A percentile compares a stretch with the other conserved stretches of the same genome.
These are phyloP conservation scores for Lycaon pictus DNA, from an alignment of 2,113 vertebrate species.

Conservation along the genomic window DNA sequence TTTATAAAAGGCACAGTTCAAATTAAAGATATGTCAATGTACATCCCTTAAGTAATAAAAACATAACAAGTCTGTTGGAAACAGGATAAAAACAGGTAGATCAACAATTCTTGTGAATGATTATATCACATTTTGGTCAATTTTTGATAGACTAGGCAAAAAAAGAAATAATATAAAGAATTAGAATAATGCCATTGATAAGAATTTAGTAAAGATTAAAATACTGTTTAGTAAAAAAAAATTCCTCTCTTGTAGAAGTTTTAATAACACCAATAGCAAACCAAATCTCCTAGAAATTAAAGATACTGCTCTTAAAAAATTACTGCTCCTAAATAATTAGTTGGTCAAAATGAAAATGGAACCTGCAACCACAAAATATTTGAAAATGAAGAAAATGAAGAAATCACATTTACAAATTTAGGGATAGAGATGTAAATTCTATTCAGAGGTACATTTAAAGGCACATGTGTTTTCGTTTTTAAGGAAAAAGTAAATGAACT, in stretches of 20 bases:
- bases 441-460: background rate
- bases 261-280: background rate
- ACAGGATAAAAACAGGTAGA: background rate
- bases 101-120: background rate
- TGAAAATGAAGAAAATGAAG: conserved; percentile 17
- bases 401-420: background rate
- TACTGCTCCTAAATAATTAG: background rate
- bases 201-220: background rate
- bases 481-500: background rate
- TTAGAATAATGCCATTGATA: background rate
- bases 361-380: background rate
- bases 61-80: background rate
- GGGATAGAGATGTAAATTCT: background rate
- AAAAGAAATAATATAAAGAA: background rate
- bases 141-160: background rate
- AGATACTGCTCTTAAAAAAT: background rate
- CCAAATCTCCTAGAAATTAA: background rate
- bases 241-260: background rate
- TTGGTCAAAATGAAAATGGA: conserved; percentile 11
- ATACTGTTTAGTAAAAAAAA: background rate
- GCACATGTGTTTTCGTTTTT: background rate
- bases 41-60: conserved; percentile 2
- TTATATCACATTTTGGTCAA: background rate
- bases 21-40: background rate
- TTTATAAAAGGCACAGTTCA: background rate